Conservation (phyloP, 1,140 invertebrate genomes). For the Cylas formicarius region DNA sequence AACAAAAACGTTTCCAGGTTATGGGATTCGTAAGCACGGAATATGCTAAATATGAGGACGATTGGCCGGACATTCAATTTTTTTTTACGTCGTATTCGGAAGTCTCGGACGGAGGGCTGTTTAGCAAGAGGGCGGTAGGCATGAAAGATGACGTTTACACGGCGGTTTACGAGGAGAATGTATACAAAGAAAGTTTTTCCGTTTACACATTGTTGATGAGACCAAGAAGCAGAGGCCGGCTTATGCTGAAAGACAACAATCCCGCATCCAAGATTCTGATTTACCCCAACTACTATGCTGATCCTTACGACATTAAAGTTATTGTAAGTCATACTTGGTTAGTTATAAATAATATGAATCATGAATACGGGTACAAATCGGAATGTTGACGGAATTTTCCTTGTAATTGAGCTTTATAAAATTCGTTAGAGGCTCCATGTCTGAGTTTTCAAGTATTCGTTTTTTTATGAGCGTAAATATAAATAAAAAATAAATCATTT, state of each 20-base stretch:
- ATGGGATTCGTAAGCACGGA: slow-evolving; percentile 71
- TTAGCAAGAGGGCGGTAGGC: slow-evolving; percentile 58
- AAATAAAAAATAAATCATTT: no score
- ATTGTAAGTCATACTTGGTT: slow-evolving; percentile 45
- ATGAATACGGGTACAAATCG: not conserved
- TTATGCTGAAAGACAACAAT: slow-evolving; percentile 58
- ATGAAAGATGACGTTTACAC: slow-evolving; percentile 60
- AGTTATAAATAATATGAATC: not conserved
- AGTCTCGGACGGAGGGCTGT: slow-evolving; percentile 67
- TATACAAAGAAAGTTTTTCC: slow-evolving; percentile 58
- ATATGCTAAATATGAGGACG: slow-evolving; percentile 53
- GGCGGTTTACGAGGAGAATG: slow-evolving; percentile 57
- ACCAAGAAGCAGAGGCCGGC: slow-evolving; percentile 65
- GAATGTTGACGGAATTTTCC: no score
- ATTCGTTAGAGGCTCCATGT: no score
- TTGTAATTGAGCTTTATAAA: no score
- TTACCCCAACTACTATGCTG: slow-evolving; percentile 69
- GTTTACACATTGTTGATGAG: slow-evolving; percentile 64
- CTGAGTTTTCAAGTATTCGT: no score
- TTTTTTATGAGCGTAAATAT: no score
- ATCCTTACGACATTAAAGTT: slow-evolving; percentile 58
- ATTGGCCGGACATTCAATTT: slow-evolving; percentile 73
- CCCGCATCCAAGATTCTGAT: slow-evolving; percentile 66
- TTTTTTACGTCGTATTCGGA: slow-evolving; percentile 64
- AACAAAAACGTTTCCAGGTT: slow-evolving; percentile 25